phyloP scores from a whole-genome alignment of 2,797 vertebrate genomes.

The Thunnus albacares region DNA sequence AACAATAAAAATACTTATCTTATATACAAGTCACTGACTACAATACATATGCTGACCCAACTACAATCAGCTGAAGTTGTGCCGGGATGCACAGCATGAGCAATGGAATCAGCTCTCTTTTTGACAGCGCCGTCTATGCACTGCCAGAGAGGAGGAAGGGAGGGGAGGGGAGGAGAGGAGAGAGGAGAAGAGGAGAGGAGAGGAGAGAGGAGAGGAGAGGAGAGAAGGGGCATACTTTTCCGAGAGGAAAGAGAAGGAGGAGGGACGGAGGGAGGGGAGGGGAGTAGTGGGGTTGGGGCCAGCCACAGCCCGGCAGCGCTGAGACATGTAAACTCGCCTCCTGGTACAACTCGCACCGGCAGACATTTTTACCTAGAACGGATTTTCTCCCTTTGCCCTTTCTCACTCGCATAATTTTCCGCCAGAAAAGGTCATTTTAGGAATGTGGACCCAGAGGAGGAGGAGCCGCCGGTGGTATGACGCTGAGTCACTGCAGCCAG shows the following conservation, averaged over 20 bases:
- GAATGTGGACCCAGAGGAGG: slow-evolving; percentile 67
- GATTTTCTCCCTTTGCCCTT: slow-evolving; percentile 65
- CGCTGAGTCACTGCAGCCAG: slow-evolving; percentile 70
- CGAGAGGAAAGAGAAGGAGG: slow-evolving; percentile 32
- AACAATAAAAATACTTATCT: background rate
- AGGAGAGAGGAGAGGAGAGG: slow-evolving; percentile 21
- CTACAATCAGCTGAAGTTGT: slow-evolving; percentile 40
- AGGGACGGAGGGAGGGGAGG: slow-evolving; percentile 50
- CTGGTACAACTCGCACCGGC: slow-evolving; percentile 80
- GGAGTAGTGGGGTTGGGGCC: slow-evolving; percentile 43
- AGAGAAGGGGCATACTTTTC: slow-evolving; percentile 8
- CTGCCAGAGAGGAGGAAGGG: slow-evolving; percentile 28
- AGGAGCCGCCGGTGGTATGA: slow-evolving; percentile 67
- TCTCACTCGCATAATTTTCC: slow-evolving; percentile 62
- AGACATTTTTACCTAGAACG: slow-evolving; percentile 48
- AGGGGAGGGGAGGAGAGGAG: slow-evolving; percentile 10
- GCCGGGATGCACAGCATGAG: slow-evolving; percentile 45
- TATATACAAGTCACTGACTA: background rate
- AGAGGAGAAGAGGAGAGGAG: background rate
- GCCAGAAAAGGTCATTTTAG: slow-evolving; percentile 70
- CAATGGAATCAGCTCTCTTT: slow-evolving; percentile 57
- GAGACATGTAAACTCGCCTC: slow-evolving; percentile 76
- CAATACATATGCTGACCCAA: background rate
- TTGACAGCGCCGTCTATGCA: slow-evolving; percentile 68
- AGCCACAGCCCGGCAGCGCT: slow-evolving; percentile 67